phyloP scores from a whole-genome alignment of 2,888 invertebrate species.

The Trimorus sp. region DNA sequence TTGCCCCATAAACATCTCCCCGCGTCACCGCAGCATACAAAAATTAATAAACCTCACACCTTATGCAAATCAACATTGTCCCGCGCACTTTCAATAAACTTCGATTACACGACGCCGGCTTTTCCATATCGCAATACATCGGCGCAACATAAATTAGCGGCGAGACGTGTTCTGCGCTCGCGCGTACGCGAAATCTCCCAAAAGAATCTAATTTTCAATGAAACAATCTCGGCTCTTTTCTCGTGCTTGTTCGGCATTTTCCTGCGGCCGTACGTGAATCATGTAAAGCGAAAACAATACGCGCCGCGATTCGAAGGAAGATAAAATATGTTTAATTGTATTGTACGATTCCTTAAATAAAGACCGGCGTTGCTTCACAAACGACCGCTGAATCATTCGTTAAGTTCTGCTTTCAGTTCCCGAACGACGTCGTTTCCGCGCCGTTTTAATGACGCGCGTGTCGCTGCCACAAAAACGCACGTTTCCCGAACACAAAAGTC shows the following conservation, averaged over 20 bases:
- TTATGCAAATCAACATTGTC: too few species aligned
- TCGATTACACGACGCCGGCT: too few species aligned
- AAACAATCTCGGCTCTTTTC: slow-evolving; percentile 20
- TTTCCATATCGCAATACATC: too few species aligned
- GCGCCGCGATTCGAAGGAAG: slow-evolving; percentile 26
- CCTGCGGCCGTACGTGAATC: slow-evolving; percentile 25
- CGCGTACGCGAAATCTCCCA: slow-evolving; percentile 4
- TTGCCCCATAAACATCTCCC: too few species aligned
- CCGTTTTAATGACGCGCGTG: slow-evolving; percentile 10
- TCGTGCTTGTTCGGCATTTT: slow-evolving; percentile 25
- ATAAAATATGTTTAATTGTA: slow-evolving; percentile 50
- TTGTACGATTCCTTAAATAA: slow-evolving; percentile 31
- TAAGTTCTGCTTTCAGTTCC: slow-evolving; percentile 16
- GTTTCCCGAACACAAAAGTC: neutral
- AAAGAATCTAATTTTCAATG: slow-evolving; percentile 30
- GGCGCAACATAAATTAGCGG: neutral
- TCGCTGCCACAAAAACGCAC: too few species aligned
- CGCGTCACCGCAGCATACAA: too few species aligned
- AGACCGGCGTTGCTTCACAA: slow-evolving; percentile 15
- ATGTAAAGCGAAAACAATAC: slow-evolving; percentile 42
- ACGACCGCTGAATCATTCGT: slow-evolving; percentile 29
- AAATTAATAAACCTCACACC: too few species aligned
- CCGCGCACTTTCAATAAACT: too few species aligned
- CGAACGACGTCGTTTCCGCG: slow-evolving; percentile 4
- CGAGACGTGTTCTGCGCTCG: neutral